phyloP scores from a whole-genome alignment of 2,888 invertebrate species.

The Thymelicus lineola region DNA sequence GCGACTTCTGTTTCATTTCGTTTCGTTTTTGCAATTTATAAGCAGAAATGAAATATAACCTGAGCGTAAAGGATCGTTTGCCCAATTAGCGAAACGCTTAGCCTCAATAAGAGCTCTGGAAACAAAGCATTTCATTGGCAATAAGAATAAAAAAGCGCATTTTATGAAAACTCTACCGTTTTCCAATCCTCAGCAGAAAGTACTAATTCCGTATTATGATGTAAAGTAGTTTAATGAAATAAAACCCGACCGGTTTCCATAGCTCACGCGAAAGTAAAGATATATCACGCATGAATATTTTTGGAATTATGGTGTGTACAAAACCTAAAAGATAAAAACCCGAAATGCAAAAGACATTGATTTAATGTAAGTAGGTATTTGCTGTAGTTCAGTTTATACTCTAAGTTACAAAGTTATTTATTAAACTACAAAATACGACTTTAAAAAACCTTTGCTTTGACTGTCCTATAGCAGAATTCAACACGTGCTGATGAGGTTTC shows the following conservation, averaged over 20 bases:
- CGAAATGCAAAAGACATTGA: no score
- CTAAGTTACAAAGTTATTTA: no score
- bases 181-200: slow-evolving; percentile 21
- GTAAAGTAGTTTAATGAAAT: background rate
- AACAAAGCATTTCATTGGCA: slow-evolving; percentile 35
- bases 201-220: slow-evolving; percentile 15
- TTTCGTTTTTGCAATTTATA: slow-evolving; percentile 16
- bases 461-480: no score
- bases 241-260: background rate
- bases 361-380: no score
- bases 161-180: slow-evolving; percentile 18
- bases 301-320: no score
- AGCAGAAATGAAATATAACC: slow-evolving; percentile 19
- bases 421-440: no score
- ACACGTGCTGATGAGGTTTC: no score
- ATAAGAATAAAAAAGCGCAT: slow-evolving; percentile 31
- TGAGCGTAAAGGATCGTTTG: slow-evolving; percentile 25
- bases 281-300: no score
- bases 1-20: background rate
- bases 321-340: no score
- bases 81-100: slow-evolving; percentile 35
- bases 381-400: no score
- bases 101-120: slow-evolving; percentile 23
- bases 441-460: no score
- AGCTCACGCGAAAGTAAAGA: background rate